Base-by-base conservation (phyloP, 2,888 invertebrate species). In the Melanostoma mellinum region DNA sequence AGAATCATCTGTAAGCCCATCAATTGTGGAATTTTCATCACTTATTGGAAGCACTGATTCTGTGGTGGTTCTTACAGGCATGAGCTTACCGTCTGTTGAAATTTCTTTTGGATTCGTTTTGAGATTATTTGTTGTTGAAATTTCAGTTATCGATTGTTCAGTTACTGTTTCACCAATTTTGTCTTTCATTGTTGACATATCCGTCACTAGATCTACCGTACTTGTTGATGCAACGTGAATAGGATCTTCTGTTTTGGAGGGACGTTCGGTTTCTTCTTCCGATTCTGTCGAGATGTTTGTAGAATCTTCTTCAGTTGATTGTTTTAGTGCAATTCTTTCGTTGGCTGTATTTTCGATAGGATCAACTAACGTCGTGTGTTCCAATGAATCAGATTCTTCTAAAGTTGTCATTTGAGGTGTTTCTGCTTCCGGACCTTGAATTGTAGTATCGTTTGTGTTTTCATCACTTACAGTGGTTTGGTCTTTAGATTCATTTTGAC, bases 401-500 rank as follows among this genome's bases (percentile, higher is more conserved):
- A 2, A 20, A 61, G 61, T 63, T 48, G 48, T 30, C 46, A 36
- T 30, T 20, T 58, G 10, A 10, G 2, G 1, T 8, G 8, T 3
- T 30, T 58, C 9, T 33, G 2, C 8, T 2, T 20, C 20, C 20
- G 30, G 6, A 30, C n/a, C 52, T 44, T 50, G 20, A 5, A 8
- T 8, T 8, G 6, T 33, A 2, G 65, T 53, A 10, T 32, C 44
- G 3, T 4, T 38, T 36, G 20, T 20, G 20, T 42, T n/a, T 2
- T 72, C 33, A 3, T 42, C 42, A 2, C 8, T 40, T 5, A 4
- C 8, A 2, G 33, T 42, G 4, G 40, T 33, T 0, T 20, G 35
- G 1, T 20, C 20, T 61, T n/a, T 20, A n/a, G n/a, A 44, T 44
- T 44, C 44, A 44, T 44, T 44, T 44, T 44, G 44, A 44, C 44